Percentiles rank a stretch among this genome's conserved stretches.
These are phyloP conservation scores for Suillia variegata DNA, from an alignment of 2,888 invertebrate genomes.

Conservation along the genomic window DNA sequence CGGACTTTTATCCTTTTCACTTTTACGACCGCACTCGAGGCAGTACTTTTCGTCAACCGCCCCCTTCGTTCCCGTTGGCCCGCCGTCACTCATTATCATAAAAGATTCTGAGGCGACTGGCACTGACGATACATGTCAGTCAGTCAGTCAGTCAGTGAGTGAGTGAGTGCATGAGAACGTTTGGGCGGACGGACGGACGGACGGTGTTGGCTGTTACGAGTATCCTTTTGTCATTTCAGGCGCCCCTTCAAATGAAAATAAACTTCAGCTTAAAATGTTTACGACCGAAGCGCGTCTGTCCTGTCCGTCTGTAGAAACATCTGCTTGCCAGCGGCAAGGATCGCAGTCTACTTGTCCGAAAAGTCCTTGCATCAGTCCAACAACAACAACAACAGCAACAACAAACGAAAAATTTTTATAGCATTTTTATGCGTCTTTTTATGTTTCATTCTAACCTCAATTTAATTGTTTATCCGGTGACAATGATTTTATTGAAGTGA, in stretches of 20 bases:
- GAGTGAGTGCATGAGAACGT: too few species aligned
- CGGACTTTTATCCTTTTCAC: slow-evolving; percentile 20
- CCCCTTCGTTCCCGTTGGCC: too few species aligned
- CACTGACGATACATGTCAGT: too few species aligned
- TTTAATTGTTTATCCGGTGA: slow-evolving; percentile 63
- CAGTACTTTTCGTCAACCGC: too few species aligned
- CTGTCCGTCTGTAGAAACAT: slow-evolving; percentile 12
- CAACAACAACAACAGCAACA: slow-evolving; percentile 15
- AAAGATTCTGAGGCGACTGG: slow-evolving; percentile 25
- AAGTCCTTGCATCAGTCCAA: not conserved
- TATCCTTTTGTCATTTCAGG: slow-evolving; percentile 28
- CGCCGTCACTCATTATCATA: slow-evolving; percentile 22
- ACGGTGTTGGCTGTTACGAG: slow-evolving; percentile 8
- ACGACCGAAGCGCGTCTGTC: slow-evolving; percentile 36
- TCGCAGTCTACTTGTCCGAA: too few species aligned
- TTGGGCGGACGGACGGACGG: too few species aligned
- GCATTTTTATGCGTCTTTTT: slow-evolving; percentile 60
- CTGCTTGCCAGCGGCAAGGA: slow-evolving; percentile 11
- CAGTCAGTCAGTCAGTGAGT: too few species aligned
- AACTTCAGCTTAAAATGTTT: slow-evolving; percentile 54
- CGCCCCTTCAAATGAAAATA: slow-evolving; percentile 52
- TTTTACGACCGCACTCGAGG: slow-evolving; percentile 44
- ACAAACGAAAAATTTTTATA: slow-evolving; percentile 47
- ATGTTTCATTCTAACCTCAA: slow-evolving; percentile 61
- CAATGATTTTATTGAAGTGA: slow-evolving; percentile 57